Evolutionary conservation across 2,888 invertebrate species (phyloP).

Genomic region (Argyra leucocephala): DNA sequence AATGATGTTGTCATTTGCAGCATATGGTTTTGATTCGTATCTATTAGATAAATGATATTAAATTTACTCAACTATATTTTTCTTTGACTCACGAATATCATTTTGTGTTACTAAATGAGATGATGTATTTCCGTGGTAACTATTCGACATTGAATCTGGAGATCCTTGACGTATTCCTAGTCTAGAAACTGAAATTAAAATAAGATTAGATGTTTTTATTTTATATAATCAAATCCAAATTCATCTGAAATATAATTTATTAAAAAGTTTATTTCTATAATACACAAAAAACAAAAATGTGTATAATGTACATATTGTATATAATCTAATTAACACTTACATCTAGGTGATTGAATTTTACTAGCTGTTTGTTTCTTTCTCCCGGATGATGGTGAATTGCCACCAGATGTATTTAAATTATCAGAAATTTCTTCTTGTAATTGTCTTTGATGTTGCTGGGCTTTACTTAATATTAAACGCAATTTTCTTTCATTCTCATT

Average conservation of each 20-base stretch:
- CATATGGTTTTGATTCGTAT: constrained; percentile 30
- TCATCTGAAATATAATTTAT: too few species aligned
- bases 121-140: constrained; percentile 52
- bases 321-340: constrained; percentile 31
- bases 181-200: constrained; percentile 39
- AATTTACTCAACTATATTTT: not conserved
- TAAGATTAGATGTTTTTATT: too few species aligned
- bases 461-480: constrained; percentile 76
- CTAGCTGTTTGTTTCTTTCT: constrained; percentile 38
- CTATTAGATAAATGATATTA: constrained; percentile 19
- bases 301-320: too few species aligned
- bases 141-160: constrained; percentile 64
- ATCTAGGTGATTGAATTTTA: constrained; percentile 43
- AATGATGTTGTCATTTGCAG: constrained; percentile 43
- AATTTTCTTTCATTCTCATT: constrained; percentile 82
- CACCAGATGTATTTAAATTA: constrained; percentile 37
- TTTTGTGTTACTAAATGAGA: constrained; percentile 28
- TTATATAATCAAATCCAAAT: too few species aligned
- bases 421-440: constrained; percentile 58
- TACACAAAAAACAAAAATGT: too few species aligned
- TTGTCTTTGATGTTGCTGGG: constrained; percentile 81
- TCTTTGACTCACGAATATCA: constrained; percentile 35
- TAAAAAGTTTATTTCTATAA: too few species aligned
- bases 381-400: constrained; percentile 41
- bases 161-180: constrained; percentile 47